These are phyloP conservation scores for Neoscelio sp. DNA, from an alignment of 2,888 invertebrate genomes.

Conservation along the genomic window DNA sequence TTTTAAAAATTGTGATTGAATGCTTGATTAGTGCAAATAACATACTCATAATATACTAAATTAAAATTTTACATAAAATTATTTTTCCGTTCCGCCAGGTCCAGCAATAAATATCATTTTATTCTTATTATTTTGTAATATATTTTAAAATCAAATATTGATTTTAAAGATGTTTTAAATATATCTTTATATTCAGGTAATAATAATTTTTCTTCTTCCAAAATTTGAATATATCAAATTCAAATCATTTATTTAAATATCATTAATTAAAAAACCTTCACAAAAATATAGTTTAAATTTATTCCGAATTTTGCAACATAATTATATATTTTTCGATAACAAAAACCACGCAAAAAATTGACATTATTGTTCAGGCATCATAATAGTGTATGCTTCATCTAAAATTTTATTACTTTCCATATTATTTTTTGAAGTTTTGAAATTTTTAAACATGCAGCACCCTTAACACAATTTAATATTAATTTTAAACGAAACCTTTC, in stretches of 20 bases:
- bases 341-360: not conserved
- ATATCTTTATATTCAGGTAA: not conserved
- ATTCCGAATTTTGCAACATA: not conserved
- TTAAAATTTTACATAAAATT: slow-evolving; percentile 12
- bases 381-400: not conserved
- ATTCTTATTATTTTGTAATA: not conserved
- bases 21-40: not conserved
- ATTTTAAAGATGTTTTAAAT: not conserved
- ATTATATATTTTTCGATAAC: not conserved
- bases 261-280: not conserved
- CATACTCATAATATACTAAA: slow-evolving; percentile 11
- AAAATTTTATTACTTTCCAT: slow-evolving; percentile 1
- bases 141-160: slow-evolving; percentile 8
- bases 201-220: slow-evolving; percentile 6
- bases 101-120: slow-evolving; percentile 23
- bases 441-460: too few species aligned
- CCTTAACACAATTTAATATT: too few species aligned
- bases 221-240: not conserved
- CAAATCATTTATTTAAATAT: not conserved
- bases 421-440: too few species aligned
- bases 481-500: too few species aligned
- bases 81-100: slow-evolving; percentile 19
- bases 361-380: not conserved
- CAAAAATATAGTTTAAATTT: not conserved
- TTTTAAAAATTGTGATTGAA: not conserved